These are phyloP conservation scores for Serinus canaria DNA, from an alignment of 2,113 vertebrate species.

Conservation along the genomic window DNA sequence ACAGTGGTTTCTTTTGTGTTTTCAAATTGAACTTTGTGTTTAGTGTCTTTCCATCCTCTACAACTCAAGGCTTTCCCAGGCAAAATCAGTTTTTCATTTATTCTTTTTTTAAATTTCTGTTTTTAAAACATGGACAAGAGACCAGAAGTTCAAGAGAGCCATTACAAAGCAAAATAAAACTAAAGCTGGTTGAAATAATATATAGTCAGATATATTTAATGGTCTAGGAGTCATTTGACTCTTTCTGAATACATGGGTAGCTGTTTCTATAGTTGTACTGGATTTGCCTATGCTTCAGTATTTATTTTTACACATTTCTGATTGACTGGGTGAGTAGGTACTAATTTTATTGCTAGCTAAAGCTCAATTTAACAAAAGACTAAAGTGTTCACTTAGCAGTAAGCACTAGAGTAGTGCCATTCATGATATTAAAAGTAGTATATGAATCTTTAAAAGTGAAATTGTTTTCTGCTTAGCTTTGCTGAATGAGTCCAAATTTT, in stretches of 20 bases:
- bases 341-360: neutral
- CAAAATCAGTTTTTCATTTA: neutral
- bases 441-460: neutral
- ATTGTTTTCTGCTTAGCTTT: neutral
- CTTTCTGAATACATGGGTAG: neutral
- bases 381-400: neutral
- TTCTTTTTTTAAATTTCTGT: neutral
- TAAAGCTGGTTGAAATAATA: neutral
- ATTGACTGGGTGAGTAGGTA: neutral
- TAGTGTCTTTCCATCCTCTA: neutral
- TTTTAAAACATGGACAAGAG: neutral
- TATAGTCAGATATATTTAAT: neutral
- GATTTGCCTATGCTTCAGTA: neutral
- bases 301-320: neutral
- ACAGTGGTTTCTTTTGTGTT: neutral
- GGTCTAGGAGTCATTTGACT: neutral
- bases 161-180: neutral
- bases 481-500: neutral
- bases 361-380: neutral
- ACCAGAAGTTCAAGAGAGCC: neutral
- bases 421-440: neutral
- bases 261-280: neutral
- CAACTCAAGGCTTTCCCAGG: neutral
- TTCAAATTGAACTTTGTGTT: neutral
- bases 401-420: neutral